A percentile compares a stretch with the other conserved stretches of the same genome.
phyloP scores from a whole-genome alignment of 2,888 invertebrate genomes.

The Mesorhabditis belari region DNA sequence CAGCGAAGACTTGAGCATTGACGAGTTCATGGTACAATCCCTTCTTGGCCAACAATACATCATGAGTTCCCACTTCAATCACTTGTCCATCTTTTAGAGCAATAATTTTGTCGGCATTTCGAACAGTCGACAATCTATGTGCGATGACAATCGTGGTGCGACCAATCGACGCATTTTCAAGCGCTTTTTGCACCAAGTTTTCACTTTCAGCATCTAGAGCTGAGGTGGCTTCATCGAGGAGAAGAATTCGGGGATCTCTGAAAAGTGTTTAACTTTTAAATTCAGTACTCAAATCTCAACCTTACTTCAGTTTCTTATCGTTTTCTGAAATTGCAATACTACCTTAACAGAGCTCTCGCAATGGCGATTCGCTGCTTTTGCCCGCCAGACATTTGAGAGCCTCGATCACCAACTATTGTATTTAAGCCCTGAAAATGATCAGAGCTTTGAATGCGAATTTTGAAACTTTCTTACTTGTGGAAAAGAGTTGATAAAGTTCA shows the following conservation, averaged over 20 bases:
- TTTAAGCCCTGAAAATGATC: slow-evolving; percentile 54
- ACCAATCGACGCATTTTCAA: slow-evolving; percentile 58
- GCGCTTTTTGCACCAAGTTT: slow-evolving; percentile 55
- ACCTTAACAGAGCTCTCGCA: slow-evolving; percentile 18
- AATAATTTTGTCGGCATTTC: slow-evolving; percentile 57
- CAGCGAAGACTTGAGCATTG: slow-evolving; percentile 33
- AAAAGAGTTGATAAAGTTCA: slow-evolving; percentile 54
- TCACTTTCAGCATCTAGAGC: slow-evolving; percentile 40
- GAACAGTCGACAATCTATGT: slow-evolving; percentile 58
- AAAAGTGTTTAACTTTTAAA: neutral
- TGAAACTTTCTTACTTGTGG: too few relatives aligned
- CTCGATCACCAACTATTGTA: slow-evolving; percentile 55
- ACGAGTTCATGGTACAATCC: slow-evolving; percentile 65
- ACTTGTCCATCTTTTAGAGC: slow-evolving; percentile 57
- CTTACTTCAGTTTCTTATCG: too few relatives aligned
- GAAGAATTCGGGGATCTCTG: slow-evolving; percentile 15
- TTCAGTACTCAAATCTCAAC: too few relatives aligned
- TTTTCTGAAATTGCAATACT: neutral
- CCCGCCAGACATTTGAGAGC: slow-evolving; percentile 55
- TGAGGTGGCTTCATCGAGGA: slow-evolving; percentile 25
- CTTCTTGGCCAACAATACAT: slow-evolving; percentile 61
- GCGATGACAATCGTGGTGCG: slow-evolving; percentile 56
- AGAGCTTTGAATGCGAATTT: too few relatives aligned
- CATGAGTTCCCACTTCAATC: slow-evolving; percentile 68
- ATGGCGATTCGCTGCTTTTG: slow-evolving; percentile 50